Evolutionary conservation across 2,797 vertebrate genomes (phyloP), one percentile per base, ranked within the genome.

Genomic region (Silurus lanzhouensis): DNA sequence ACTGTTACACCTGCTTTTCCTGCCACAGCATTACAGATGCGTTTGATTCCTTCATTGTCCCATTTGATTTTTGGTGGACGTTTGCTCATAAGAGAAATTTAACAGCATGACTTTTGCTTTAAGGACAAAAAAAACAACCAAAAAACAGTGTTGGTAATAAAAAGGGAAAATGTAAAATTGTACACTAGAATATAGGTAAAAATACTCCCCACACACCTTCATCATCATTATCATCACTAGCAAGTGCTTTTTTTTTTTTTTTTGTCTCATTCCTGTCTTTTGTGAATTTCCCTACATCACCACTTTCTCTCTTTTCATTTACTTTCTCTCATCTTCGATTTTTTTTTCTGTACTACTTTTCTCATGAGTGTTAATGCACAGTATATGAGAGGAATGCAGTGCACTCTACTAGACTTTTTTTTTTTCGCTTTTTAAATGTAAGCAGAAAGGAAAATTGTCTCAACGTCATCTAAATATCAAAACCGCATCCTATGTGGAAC

Each of bases 161-260:
- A n/a, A 31, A 38, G 58, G 76, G 76, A 14, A 3, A 44, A 61
- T 44, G 57, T 61, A 12, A 78, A 13, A 44, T 27, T 22, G 57
- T 78, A 19, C 57, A 22, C 12, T 77, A 77, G 19, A 61, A 25
- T 6, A 10, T 70, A 57, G 52, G 15, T 60, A n/a, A 19, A n/a
- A 57, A 19, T 8, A 19, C 76, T 6, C 22, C 55, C 25, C 84
- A 66, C 38, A 84, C 25, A 60, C 19, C 68, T 2, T 46, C 71
- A 61, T 80, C 48, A 52, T 83, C 63, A 72, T 72, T 38, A 6
- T 66, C 48, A 46, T 60, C 15, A 10, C 20, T 64, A 74, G 52
- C 84, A 57, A n/a, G 78, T 38, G 63, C 64, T 27, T 82, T 57
- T 63, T 20, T 15, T 78, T 10, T 22, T 87, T 20, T 15, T 78